A percentile compares a stretch with the other conserved stretches of the same genome.
phyloP scores from a whole-genome alignment of 2,888 invertebrate genomes.

The Eugnorisma glareosa region DNA sequence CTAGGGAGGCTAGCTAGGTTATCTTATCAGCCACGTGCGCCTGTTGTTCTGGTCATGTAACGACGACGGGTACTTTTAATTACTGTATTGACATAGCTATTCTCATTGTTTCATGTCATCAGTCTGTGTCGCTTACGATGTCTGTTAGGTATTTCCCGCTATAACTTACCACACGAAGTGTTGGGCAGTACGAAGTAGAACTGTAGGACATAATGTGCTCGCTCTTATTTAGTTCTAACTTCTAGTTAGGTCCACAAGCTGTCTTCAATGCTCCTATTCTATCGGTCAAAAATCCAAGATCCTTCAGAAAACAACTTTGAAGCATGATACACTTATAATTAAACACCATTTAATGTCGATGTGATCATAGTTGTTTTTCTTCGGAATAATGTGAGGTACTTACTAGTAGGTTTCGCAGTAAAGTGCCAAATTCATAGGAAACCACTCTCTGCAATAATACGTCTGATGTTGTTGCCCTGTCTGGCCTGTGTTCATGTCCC shows the following conservation, averaged over 20 bases:
- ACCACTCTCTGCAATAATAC: not conserved
- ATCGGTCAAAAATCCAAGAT: not conserved
- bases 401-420: not conserved
- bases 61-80: slow-evolving; percentile 18
- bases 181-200: no score
- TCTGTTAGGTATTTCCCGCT: not conserved
- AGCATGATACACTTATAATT: not conserved
- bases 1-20: no score
- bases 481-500: not conserved
- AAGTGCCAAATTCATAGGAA: not conserved
- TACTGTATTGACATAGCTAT: slow-evolving; percentile 16
- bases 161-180: not conserved
- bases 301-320: not conserved
- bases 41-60: slow-evolving; percentile 15
- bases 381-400: not conserved
- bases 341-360: not conserved
- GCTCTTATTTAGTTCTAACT: not conserved
- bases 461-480: not conserved
- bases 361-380: not conserved
- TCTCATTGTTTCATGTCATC: slow-evolving; percentile 13
- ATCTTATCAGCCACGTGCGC: slow-evolving; percentile 31
- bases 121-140: slow-evolving; percentile 1
- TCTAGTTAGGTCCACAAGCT: not conserved
- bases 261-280: not conserved
- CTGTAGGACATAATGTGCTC: no score